Percentiles rank a stretch among this genome's conserved stretches.
These are phyloP conservation scores for Drosophila gaucha DNA, from an alignment of 2,888 invertebrate species.

Conservation along the genomic window DNA sequence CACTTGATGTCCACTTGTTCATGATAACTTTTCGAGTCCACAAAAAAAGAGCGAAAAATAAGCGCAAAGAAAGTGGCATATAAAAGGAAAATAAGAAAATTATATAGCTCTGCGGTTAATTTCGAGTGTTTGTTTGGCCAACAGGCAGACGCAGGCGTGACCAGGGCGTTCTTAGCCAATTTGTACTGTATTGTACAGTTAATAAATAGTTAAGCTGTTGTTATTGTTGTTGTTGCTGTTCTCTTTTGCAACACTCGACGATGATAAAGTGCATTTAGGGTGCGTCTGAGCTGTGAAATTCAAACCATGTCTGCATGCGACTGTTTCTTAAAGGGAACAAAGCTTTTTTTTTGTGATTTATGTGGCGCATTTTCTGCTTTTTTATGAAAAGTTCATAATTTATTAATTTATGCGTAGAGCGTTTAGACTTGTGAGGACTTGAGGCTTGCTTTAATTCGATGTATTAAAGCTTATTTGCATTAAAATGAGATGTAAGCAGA, in stretches of 20 bases:
- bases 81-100: constrained; percentile 25
- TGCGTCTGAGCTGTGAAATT: constrained; percentile 20
- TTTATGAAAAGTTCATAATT: constrained; percentile 4
- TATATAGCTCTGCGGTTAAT: constrained; percentile 47
- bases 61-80: background rate
- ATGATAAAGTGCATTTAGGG: constrained; percentile 49
- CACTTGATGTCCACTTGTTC: constrained; percentile 47
- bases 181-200: constrained; percentile 64
- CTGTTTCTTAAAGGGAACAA: constrained; percentile 5
- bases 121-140: constrained; percentile 46
- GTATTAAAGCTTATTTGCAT: background rate
- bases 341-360: constrained; percentile 46
- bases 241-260: constrained; percentile 13
- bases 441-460: background rate
- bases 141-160: constrained; percentile 26
- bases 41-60: background rate
- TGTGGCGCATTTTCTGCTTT: constrained; percentile 15
- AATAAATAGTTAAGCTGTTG: constrained; percentile 63
- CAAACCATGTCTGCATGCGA: constrained; percentile 19
- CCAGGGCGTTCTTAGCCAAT: constrained; percentile 58
- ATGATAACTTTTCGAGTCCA: constrained; percentile 8
- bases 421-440: background rate
- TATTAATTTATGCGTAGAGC: constrained; percentile 21
- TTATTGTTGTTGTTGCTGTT: constrained; percentile 1
- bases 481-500: background rate